Percentiles rank a stretch among this genome's conserved stretches.
phyloP scores from a whole-genome alignment of 2,888 invertebrate genomes.

The Mechanitis mazaeus region DNA sequence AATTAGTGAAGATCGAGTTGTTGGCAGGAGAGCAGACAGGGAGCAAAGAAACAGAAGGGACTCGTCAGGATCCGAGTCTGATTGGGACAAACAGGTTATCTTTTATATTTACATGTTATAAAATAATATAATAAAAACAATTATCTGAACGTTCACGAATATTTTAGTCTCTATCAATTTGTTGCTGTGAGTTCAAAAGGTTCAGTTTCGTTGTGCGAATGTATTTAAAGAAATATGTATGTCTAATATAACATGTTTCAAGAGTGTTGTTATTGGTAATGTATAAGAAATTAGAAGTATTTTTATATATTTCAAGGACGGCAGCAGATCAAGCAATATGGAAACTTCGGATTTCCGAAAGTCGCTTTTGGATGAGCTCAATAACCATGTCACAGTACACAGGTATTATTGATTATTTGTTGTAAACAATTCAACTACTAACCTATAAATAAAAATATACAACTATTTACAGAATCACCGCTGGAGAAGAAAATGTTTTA shows the following conservation, averaged over 20 bases:
- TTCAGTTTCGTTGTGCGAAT: too few species aligned
- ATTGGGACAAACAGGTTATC: constrained; percentile 80
- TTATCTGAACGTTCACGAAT: too few species aligned
- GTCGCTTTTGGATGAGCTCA: constrained; percentile 82
- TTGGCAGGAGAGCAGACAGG: constrained; percentile 79
- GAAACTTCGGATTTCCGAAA: constrained; percentile 84
- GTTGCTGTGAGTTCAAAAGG: too few species aligned
- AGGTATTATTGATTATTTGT: constrained; percentile 39
- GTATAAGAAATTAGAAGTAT: neutral
- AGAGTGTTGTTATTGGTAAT: too few species aligned
- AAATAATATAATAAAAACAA: too few species aligned
- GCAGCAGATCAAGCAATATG: constrained; percentile 79
- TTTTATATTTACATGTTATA: neutral
- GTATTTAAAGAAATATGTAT: neutral
- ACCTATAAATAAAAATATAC: neutral
- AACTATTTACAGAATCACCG: constrained; percentile 73
- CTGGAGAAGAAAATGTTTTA: constrained; percentile 83
- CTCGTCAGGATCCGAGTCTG: constrained; percentile 85
- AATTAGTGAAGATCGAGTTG: constrained; percentile 81
- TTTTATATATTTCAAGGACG: constrained; percentile 64
- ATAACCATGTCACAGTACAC: constrained; percentile 74
- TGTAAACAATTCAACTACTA: constrained; percentile 2
- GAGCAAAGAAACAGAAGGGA: constrained; percentile 72
- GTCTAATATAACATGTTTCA: too few species aligned
- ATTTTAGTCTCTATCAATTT: too few species aligned